Conservation (phyloP, 2,113 vertebrate species). For the Takifugu flavidus region DNA sequence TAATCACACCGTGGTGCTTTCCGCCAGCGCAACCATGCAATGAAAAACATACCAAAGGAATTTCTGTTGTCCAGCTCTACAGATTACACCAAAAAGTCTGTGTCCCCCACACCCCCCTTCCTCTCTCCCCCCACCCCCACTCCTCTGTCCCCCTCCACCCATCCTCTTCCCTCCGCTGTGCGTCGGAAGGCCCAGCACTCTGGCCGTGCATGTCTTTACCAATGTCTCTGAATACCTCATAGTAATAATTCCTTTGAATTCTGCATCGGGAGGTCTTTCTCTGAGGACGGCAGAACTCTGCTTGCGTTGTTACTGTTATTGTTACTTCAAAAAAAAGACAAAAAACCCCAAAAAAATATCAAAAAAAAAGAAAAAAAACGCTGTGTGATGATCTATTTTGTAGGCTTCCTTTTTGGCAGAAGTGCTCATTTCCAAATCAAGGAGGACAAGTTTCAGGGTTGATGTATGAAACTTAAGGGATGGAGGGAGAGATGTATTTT, state of each 20-base stretch:
- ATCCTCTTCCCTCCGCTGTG: slow-evolving; percentile 61
- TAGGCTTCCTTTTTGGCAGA: slow-evolving; percentile 72
- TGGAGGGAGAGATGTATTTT: slow-evolving; percentile 79
- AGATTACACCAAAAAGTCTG: slow-evolving; percentile 95
- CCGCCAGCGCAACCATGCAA: slow-evolving; percentile 94
- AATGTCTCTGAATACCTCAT: slow-evolving; percentile 99
- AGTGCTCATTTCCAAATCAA: slow-evolving; percentile 81
- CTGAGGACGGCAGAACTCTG: slow-evolving; percentile 91
- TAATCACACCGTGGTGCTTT: slow-evolving; percentile 96
- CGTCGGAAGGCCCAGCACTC: slow-evolving; percentile 76
- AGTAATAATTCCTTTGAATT: slow-evolving; percentile 95
- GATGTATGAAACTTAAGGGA: slow-evolving; percentile 78
- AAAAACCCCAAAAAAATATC: not conserved
- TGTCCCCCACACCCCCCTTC: slow-evolving; percentile 35
- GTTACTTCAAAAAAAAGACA: slow-evolving; percentile 72
- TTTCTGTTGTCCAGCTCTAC: slow-evolving; percentile 82
- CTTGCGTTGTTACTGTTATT: slow-evolving; percentile 90
- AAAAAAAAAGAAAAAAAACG: slow-evolving; percentile 48
- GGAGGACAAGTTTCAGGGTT: slow-evolving; percentile 80
- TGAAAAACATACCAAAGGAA: slow-evolving; percentile 97
- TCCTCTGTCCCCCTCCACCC: slow-evolving; percentile 18
- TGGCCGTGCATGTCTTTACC: slow-evolving; percentile 93
- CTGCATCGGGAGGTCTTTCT: slow-evolving; percentile 91
- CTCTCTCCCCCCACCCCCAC: slow-evolving; percentile 46
- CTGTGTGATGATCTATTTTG: slow-evolving; percentile 96